Evolutionary conservation across 2,888 invertebrate genomes (phyloP).

Genomic region (Lochmaea capreae): DNA sequence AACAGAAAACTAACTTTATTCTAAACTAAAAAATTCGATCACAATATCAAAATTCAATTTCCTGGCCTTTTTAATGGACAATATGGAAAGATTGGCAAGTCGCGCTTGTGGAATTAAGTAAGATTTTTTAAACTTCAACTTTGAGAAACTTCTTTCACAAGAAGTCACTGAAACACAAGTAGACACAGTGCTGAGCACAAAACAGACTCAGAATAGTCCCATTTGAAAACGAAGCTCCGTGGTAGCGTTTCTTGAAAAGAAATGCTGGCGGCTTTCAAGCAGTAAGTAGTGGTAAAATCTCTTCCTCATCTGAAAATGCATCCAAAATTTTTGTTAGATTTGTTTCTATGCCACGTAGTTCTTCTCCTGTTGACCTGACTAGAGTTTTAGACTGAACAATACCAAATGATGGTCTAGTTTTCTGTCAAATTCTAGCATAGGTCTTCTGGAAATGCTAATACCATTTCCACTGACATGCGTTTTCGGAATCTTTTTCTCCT

Average conservation of each 20-base stretch:
- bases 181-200: constrained; percentile 8
- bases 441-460: constrained; percentile 31
- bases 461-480: constrained; percentile 23
- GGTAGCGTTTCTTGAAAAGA: constrained; percentile 5
- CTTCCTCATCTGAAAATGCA: constrained; percentile 14
- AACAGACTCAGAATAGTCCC: constrained; percentile 28
- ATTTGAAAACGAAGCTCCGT: constrained; percentile 22
- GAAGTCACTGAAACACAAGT: no score
- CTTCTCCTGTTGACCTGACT: constrained; percentile 25
- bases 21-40: constrained; percentile 25
- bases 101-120: constrained; percentile 6
- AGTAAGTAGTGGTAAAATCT: constrained; percentile 24
- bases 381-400: constrained; percentile 31
- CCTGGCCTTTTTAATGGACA: constrained; percentile 16
- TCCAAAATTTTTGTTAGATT: constrained; percentile 21
- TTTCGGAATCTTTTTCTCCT: constrained; percentile 22
- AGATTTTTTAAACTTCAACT: no score
- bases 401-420: constrained; percentile 26
- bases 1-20: constrained; percentile 23
- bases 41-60: constrained; percentile 20
- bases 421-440: constrained; percentile 17
- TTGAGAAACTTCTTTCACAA: no score
- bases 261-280: constrained; percentile 27
- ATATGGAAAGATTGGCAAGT: constrained; percentile 23
- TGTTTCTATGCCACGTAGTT: constrained; percentile 25